These are phyloP conservation scores for Tribolium freemani DNA, from an alignment of 2,888 invertebrate genomes.

Conservation along the genomic window DNA sequence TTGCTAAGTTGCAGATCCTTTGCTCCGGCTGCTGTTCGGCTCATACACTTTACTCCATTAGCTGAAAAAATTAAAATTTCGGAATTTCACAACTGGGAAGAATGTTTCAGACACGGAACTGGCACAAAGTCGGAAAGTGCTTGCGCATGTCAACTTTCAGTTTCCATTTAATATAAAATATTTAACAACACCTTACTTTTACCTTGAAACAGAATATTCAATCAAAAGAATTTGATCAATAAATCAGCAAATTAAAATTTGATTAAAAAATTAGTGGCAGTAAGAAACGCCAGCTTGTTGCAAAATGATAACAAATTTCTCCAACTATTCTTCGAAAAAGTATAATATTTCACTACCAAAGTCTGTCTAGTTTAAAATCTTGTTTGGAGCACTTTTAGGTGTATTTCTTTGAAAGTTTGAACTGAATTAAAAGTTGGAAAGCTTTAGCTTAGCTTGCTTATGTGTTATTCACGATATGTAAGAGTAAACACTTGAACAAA, in stretches of 20 bases:
- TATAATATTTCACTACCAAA: slow-evolving; percentile 27
- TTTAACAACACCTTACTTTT: background rate
- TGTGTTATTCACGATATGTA: slow-evolving; percentile 29
- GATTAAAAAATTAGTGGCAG: background rate
- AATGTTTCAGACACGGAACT: background rate
- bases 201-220: background rate
- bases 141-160: background rate
- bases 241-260: too few species aligned
- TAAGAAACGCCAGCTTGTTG: background rate
- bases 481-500: slow-evolving; percentile 20
- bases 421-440: slow-evolving; percentile 36
- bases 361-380: slow-evolving; percentile 27
- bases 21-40: background rate
- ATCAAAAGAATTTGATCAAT: background rate
- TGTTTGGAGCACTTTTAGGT: slow-evolving; percentile 24
- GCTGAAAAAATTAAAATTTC: background rate
- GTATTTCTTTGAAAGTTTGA: slow-evolving; percentile 29
- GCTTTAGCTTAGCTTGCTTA: slow-evolving; percentile 17
- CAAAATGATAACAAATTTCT: slow-evolving; percentile 4
- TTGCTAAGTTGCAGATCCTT: slow-evolving; percentile 21
- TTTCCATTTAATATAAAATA: background rate
- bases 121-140: background rate
- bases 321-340: slow-evolving; percentile 7
- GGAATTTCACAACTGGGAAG: background rate
- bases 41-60: slow-evolving; percentile 13